Evolutionary conservation across 2,113 vertebrate species (phyloP).

Genomic region (Aspiorhynchus laticeps): DNA sequence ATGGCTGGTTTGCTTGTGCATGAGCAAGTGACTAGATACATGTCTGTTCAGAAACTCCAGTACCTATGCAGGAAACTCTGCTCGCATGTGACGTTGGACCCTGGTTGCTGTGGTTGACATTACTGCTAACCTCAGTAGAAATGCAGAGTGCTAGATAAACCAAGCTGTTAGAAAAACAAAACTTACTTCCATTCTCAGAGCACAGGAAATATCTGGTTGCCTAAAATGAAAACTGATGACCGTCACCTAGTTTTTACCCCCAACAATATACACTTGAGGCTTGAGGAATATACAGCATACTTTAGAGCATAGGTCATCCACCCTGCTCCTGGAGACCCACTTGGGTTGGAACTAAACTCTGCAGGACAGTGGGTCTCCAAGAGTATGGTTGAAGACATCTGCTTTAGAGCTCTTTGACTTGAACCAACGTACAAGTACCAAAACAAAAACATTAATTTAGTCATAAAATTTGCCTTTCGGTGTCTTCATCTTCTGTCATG

Average conservation of each 20-base stretch:
- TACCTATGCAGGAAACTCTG: background rate
- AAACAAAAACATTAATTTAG: background rate
- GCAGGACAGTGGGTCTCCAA: too few species aligned
- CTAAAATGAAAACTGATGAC: background rate
- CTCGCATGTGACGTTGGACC: background rate
- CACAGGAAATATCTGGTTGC: background rate
- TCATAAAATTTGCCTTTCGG: background rate
- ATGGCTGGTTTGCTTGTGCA: background rate
- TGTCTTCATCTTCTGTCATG: too few species aligned
- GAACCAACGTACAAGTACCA: background rate
- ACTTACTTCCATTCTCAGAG: background rate
- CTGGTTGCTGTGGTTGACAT: conserved; percentile 8
- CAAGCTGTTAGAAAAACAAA: background rate
- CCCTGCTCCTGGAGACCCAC: too few species aligned
- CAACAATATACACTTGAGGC: background rate
- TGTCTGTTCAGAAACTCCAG: background rate
- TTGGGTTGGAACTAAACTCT: too few species aligned
- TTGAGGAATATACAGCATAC: background rate
- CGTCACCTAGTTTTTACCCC: background rate
- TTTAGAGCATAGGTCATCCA: background rate
- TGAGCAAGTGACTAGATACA: background rate
- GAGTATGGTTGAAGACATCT: background rate
- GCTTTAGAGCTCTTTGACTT: background rate
- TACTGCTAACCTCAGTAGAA: background rate
- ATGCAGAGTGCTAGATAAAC: background rate